These are phyloP conservation scores for Drosophila antonietae DNA, from an alignment of 2,888 invertebrate species.

Conservation along the genomic window DNA sequence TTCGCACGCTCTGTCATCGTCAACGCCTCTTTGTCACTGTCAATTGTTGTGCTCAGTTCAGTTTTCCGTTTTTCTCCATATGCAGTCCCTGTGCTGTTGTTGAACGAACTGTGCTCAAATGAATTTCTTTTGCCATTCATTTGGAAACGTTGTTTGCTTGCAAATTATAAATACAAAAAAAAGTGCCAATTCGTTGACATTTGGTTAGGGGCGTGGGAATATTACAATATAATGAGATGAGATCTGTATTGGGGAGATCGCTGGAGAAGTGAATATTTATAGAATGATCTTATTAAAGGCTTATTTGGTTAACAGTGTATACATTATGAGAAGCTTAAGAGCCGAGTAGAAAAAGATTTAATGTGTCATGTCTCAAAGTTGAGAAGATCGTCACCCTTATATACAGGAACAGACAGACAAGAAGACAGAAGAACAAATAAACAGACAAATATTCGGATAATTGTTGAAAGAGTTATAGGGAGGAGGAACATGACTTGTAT, in stretches of 20 bases:
- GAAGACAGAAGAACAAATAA: not conserved
- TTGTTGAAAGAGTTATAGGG: not conserved
- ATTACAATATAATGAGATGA: slow-evolving; percentile 2
- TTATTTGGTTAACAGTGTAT: not conserved
- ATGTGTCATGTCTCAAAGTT: not conserved
- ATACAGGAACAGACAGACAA: not conserved
- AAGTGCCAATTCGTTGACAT: slow-evolving; percentile 51
- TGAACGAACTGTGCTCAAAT: slow-evolving; percentile 43
- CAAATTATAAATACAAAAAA: slow-evolving; percentile 48
- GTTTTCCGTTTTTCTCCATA: slow-evolving; percentile 62
- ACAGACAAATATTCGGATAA: not conserved
- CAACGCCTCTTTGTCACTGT: slow-evolving; percentile 61
- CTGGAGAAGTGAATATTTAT: not conserved
- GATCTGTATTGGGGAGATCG: not conserved
- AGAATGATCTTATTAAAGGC: not conserved
- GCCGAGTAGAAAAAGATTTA: not conserved
- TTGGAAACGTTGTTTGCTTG: slow-evolving; percentile 32
- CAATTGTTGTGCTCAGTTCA: slow-evolving; percentile 52
- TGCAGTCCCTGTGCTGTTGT: slow-evolving; percentile 21
- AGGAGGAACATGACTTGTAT: not conserved
- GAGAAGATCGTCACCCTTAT: not conserved
- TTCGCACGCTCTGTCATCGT: slow-evolving; percentile 20
- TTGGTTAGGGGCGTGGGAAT: slow-evolving; percentile 48
- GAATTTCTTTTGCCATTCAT: slow-evolving; percentile 49
- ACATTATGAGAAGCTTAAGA: not conserved